Conservation (phyloP, 2,888 invertebrate species). For the Toxonevra muliebris region DNA sequence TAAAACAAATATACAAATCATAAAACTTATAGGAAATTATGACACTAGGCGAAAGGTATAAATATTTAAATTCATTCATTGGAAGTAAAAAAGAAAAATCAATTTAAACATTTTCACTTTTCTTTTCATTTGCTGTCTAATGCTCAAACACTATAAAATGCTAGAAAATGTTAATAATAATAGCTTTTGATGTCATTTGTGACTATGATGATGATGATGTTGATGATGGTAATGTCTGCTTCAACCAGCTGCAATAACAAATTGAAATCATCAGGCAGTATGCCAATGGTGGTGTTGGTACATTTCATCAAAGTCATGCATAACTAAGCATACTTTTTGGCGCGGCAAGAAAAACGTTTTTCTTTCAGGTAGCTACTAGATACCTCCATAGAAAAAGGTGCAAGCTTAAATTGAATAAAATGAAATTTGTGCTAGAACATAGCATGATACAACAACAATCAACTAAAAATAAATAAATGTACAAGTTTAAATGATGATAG, state of each 20-base stretch:
- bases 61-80: background rate
- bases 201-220: background rate
- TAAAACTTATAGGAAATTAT: background rate
- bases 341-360: constrained; percentile 4
- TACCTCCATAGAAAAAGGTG: constrained; percentile 11
- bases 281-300: constrained; percentile 19
- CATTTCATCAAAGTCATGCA: constrained; percentile 1
- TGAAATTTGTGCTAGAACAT: constrained; percentile 19
- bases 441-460: background rate
- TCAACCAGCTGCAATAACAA: background rate
- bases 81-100: background rate
- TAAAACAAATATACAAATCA: background rate
- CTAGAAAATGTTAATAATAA: constrained; percentile 27
- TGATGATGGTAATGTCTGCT: background rate
- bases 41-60: background rate
- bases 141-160: constrained; percentile 1
- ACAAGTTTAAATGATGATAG: constrained; percentile 26
- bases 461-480: constrained; percentile 15
- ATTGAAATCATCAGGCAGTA: background rate
- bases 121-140: background rate
- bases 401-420: constrained; percentile 31
- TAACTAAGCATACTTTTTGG: constrained; percentile 30
- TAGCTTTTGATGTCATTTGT: too few relatives aligned
- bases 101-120: background rate
- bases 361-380: background rate